Evolutionary conservation across 2,113 vertebrate species (phyloP).

Genomic region (Nerophis lumbriciformis): DNA sequence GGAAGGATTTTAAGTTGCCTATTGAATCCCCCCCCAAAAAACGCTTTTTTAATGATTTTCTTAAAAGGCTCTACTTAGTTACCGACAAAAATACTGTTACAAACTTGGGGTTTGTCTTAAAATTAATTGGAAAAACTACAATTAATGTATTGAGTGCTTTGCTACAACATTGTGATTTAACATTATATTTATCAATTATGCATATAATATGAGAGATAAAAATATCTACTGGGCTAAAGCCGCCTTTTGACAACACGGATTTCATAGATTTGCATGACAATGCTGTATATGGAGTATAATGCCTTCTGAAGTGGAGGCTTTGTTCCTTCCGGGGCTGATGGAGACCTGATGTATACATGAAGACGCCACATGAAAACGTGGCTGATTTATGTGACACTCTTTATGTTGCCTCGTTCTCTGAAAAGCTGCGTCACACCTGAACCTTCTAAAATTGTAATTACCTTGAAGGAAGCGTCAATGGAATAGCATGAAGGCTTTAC

Average conservation of each 20-base stretch:
- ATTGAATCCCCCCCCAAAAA: too few species aligned
- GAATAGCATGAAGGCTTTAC: too few species aligned
- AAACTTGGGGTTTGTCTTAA: not conserved
- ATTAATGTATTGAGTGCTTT: not conserved
- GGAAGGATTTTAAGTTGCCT: too few species aligned
- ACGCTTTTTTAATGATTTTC: too few species aligned
- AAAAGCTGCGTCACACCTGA: too few species aligned
- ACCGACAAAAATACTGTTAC: not conserved
- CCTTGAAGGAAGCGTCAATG: too few species aligned
- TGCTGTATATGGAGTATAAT: not conserved
- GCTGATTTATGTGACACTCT: too few species aligned
- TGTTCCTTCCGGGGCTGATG: not conserved
- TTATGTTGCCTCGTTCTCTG: too few species aligned
- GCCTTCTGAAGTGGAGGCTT: not conserved
- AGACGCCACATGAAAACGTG: too few species aligned
- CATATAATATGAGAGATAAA: not conserved
- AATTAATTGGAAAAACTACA: not conserved
- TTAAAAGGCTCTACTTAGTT: not conserved
- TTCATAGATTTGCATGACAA: not conserved
- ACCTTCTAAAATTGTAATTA: too few species aligned
- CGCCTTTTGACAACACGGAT: not conserved
- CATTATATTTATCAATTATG: too few species aligned
- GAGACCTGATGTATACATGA: not conserved
- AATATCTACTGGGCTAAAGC: not conserved
- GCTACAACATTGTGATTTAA: too few species aligned